Conservation (phyloP, 2,888 invertebrate species). For the Nymphalis urticae region DNA sequence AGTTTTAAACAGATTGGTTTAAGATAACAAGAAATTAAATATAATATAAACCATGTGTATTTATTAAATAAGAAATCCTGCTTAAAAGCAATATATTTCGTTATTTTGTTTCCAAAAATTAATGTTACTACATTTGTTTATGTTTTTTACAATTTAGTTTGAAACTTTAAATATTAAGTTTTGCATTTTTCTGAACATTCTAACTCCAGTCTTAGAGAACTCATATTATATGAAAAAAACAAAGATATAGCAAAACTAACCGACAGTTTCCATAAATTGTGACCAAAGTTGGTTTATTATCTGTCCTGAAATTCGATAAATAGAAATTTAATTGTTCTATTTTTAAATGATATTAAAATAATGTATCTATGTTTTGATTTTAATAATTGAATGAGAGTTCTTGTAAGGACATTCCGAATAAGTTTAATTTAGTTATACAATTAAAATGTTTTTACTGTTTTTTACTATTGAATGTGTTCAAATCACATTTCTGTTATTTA, state of each 20-base stretch:
- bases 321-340: background rate
- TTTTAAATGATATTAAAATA: background rate
- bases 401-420: conserved; percentile 5
- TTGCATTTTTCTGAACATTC: conserved; percentile 6
- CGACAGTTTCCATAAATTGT: too few species aligned
- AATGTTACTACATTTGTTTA: background rate
- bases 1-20: background rate
- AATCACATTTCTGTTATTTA: conserved; percentile 16
- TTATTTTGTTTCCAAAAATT: background rate
- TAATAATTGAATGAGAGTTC: background rate
- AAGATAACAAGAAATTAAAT: background rate
- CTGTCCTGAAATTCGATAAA: background rate
- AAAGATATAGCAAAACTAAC: background rate
- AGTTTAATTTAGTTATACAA: conserved; percentile 1
- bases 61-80: background rate
- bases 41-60: too few species aligned
- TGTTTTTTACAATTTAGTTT: background rate
- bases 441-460: conserved; percentile 3
- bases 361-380: background rate
- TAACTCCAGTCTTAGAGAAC: background rate
- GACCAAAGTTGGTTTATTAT: too few species aligned
- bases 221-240: background rate
- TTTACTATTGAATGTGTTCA: background rate
- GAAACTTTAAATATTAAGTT: background rate
- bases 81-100: conserved; percentile 7